Evolutionary conservation across 2,113 vertebrate genomes (phyloP).

Genomic region (Malaclemys terrapin): DNA sequence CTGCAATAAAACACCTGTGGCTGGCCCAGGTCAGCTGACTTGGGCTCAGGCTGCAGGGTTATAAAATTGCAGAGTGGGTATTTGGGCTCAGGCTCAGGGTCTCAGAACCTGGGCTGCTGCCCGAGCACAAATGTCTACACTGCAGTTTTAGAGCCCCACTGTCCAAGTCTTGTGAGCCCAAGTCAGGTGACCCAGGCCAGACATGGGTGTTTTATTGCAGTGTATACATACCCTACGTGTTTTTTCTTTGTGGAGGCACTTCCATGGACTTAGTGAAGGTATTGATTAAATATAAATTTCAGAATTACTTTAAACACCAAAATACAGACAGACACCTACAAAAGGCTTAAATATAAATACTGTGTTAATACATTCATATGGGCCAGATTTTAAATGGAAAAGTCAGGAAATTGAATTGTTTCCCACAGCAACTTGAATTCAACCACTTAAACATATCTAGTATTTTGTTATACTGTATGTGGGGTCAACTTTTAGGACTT

Average conservation of each 20-base stretch:
- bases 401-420: not conserved
- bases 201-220: not conserved
- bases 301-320: not conserved
- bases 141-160: not conserved
- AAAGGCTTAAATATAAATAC: not conserved
- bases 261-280: slow-evolving; percentile 28
- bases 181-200: not conserved
- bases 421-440: not conserved
- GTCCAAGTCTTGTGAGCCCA: not conserved
- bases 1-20: not conserved
- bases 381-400: not conserved
- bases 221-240: not conserved
- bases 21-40: no score
- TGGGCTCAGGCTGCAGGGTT: not conserved
- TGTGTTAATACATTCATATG: not conserved
- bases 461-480: not conserved
- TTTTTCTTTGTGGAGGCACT: slow-evolving; percentile 47
- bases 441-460: not conserved
- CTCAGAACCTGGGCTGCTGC: not conserved
- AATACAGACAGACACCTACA: not conserved
- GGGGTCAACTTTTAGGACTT: not conserved
- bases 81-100: not conserved
- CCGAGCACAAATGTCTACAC: not conserved
- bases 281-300: slow-evolving; percentile 73
- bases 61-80: not conserved